Percentiles rank a stretch among this genome's conserved stretches.
phyloP scores from a whole-genome alignment of 2,888 invertebrate species.

The Gortyna flavago region DNA sequence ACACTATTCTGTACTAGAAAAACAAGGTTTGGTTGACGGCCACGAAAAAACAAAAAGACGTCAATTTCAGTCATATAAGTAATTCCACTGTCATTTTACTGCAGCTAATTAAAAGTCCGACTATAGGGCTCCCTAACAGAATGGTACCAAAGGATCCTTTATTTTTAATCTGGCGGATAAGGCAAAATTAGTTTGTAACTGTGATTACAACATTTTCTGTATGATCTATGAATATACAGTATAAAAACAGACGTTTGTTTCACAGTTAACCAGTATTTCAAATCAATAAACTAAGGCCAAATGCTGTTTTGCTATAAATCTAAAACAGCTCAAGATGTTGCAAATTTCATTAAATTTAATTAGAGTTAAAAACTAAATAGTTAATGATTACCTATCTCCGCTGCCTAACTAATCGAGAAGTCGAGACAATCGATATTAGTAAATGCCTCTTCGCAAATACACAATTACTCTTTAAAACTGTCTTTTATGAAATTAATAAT shows the following conservation, averaged over 20 bases:
- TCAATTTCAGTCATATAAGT: too few relatives aligned
- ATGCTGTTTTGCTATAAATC: not conserved
- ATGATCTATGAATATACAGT: not conserved
- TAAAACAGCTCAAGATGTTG: conserved; percentile 45
- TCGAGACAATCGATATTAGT: conserved; percentile 63
- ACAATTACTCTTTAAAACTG: conserved; percentile 54
- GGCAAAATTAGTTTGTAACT: conserved; percentile 25
- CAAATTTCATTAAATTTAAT: conserved; percentile 49
- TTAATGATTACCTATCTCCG: conserved; percentile 56
- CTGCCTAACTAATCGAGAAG: conserved; percentile 48
- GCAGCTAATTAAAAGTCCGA: too few relatives aligned
- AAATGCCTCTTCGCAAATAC: conserved; percentile 67
- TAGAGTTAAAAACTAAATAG: conserved; percentile 59
- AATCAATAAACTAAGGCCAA: not conserved
- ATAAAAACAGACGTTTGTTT: not conserved
- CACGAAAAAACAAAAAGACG: too few relatives aligned
- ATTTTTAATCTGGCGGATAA: conserved; percentile 6
- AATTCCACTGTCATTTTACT: too few relatives aligned
- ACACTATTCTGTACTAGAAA: too few relatives aligned
- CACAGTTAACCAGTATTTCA: not conserved
- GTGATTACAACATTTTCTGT: too few relatives aligned
- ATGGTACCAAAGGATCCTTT: not conserved
- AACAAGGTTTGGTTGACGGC: too few relatives aligned
- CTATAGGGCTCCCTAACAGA: not conserved
- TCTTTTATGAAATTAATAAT: conserved; percentile 61